Evolutionary conservation across 2,113 vertebrate genomes (phyloP), one percentile per base, ranked within the genome.

Genomic region (Melierax canorus): DNA sequence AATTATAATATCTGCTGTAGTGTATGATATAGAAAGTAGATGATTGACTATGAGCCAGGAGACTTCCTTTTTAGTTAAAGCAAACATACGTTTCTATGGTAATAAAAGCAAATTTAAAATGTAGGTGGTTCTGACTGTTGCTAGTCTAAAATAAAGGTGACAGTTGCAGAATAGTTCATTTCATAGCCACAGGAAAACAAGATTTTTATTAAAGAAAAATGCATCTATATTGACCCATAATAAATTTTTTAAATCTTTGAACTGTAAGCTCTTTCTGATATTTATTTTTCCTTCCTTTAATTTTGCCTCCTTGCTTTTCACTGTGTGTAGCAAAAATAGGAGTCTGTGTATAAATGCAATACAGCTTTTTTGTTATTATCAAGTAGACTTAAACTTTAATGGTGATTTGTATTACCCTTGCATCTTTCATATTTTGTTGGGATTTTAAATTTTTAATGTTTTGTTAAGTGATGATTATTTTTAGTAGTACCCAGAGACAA

Each of bases 111-210:
- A 63, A 92, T 93, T 84, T 92, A 48, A 97, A 93, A 91, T 91
- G 96, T 97, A 93, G 96, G 96, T 93, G 90, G 95, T 96, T 97
- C 97, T 97, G 78, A 66, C 78, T 95, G 79, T 94, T 95, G 75
- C 86, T 96, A 82, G 75, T 68, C 88, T 91, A 80, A 94, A 95
- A 96, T 94, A 88, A 93, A 94, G 68, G 75, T 93, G 86, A 19
- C 79, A 78, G 59, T 87, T 96, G 71, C 87, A 82, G 86, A 89
- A 69, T 50, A 91, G 81, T 79, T 92, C 48, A 76, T 94, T 91
- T 92, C 27, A 23, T 58, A 72, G 46, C 58, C 74, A 85, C 76
- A 88, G 53, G 51, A 80, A 92, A 95, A 27, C 3, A 50, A 38
- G 29, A 5, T 30, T 86, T 95, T 82, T 80, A 30, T 82, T 94